phyloP scores from a whole-genome alignment of 2,888 invertebrate species.

The Catocala nupta region DNA sequence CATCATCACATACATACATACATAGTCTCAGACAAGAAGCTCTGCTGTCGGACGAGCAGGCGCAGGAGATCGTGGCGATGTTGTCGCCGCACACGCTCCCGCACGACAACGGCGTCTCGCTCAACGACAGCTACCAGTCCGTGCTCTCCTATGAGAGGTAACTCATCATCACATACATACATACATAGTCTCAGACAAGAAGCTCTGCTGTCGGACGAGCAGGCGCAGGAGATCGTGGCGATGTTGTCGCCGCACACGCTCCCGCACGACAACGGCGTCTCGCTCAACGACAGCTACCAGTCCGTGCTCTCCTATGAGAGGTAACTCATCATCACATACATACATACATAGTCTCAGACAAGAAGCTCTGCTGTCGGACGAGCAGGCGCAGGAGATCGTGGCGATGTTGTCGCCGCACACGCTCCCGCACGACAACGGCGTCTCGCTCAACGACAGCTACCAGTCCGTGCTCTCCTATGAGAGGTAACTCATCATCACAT shows the following conservation, averaged over 20 bases:
- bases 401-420: slow-evolving; percentile 91
- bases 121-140: slow-evolving; percentile 87
- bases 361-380: slow-evolving; percentile 94
- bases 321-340: slow-evolving; percentile 49
- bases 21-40: slow-evolving; percentile 94
- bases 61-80: slow-evolving; percentile 95
- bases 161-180: neutral
- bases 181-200: slow-evolving; percentile 92
- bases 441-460: slow-evolving; percentile 87
- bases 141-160: slow-evolving; percentile 86
- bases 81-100: slow-evolving; percentile 89
- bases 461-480: slow-evolving; percentile 86
- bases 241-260: slow-evolving; percentile 90
- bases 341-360: slow-evolving; percentile 89
- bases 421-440: slow-evolving; percentile 79
- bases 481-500: slow-evolving; percentile 63
- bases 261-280: slow-evolving; percentile 81
- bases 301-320: slow-evolving; percentile 86
- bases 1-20: neutral
- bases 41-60: slow-evolving; percentile 95
- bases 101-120: slow-evolving; percentile 83
- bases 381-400: slow-evolving; percentile 96
- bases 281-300: slow-evolving; percentile 87
- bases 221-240: slow-evolving; percentile 95
- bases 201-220: slow-evolving; percentile 94